A percentile compares a stretch with the other conserved stretches of the same genome.
Evolutionary conservation across 1,140 invertebrate genomes (phyloP).

Genomic region (Penaeus chinensis): DNA sequence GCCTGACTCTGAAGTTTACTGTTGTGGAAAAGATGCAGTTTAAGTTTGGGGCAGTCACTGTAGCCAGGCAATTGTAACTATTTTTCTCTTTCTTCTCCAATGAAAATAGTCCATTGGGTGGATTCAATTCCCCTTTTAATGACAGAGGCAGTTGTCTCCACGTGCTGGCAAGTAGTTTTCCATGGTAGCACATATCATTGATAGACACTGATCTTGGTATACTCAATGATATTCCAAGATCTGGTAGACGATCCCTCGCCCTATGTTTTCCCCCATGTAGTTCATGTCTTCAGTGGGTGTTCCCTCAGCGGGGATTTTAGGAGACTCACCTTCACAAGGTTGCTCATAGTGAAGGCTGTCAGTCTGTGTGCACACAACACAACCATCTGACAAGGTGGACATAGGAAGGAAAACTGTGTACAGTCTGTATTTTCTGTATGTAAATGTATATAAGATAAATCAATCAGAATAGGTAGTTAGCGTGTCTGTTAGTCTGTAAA

Average conservation of each 20-base stretch:
- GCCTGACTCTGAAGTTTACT: too few species aligned
- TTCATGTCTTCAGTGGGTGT: constrained; percentile 28
- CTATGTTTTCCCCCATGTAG: constrained; percentile 25
- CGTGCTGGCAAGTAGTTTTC: constrained; percentile 50
- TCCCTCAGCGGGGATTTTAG: constrained; percentile 1
- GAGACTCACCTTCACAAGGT: constrained; percentile 32
- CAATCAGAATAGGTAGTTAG: constrained; percentile 56
- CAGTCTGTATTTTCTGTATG: constrained; percentile 57
- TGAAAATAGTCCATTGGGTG: constrained; percentile 1
- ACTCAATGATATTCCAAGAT: constrained; percentile 8
- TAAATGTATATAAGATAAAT: constrained; percentile 58
- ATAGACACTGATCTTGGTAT: constrained; percentile 35
- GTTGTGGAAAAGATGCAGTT: too few species aligned
- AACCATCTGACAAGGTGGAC: constrained; percentile 40
- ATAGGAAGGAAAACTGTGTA: constrained; percentile 56
- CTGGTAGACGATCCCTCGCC: constrained; percentile 18
- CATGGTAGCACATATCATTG: constrained; percentile 58
- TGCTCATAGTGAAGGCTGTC: constrained; percentile 13
- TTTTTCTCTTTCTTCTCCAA: too few species aligned
- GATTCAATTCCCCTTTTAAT: background rate
- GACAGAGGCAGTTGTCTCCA: constrained; percentile 29
- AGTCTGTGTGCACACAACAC: constrained; percentile 20
- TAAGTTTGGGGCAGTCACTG: too few species aligned
- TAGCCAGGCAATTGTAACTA: too few species aligned
- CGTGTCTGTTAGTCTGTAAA: constrained; percentile 55